Conservation (phyloP, 2,888 invertebrate species). For the Drosophila demipolita region DNA sequence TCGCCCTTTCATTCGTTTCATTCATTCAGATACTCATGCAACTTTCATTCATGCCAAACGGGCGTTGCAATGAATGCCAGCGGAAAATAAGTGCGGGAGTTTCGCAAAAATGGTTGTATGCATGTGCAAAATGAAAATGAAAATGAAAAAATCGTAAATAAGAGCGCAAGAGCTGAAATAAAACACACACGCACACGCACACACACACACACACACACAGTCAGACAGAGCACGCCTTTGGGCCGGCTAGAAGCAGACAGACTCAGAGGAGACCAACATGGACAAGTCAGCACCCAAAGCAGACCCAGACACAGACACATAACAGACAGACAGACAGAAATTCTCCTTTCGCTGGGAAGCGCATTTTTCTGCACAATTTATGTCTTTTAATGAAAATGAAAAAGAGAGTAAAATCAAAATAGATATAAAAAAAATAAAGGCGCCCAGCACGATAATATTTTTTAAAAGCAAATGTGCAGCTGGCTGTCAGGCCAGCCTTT, state of each 20-base stretch:
- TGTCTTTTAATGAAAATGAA: constrained; percentile 80
- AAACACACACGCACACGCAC: constrained; percentile 42
- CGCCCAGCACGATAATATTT: constrained; percentile 77
- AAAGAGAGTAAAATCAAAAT: constrained; percentile 55
- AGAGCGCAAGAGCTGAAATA: constrained; percentile 76
- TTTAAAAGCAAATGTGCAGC: constrained; percentile 75
- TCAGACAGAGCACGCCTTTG: constrained; percentile 55
- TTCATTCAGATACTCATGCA: constrained; percentile 74
- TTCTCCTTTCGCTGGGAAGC: constrained; percentile 34
- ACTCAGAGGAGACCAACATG: constrained; percentile 9
- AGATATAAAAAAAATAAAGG: constrained; percentile 35
- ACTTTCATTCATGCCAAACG: constrained; percentile 76
- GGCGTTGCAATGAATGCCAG: constrained; percentile 52
- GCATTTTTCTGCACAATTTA: constrained; percentile 81
- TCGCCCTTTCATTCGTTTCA: constrained; percentile 46
- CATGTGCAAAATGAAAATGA: constrained; percentile 43
- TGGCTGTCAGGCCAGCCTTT: constrained; percentile 35
- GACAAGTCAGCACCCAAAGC: constrained; percentile 21
- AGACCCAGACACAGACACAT: constrained; percentile 45
- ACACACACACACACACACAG: constrained; percentile 22
- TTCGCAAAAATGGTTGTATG: constrained; percentile 34
- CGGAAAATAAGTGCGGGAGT: constrained; percentile 34
- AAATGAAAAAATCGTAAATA: constrained; percentile 75
- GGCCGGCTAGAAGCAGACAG: constrained; percentile 27
- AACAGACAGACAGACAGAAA: constrained; percentile 21